Evolutionary conservation across 1,140 invertebrate genomes (phyloP).

Genomic region (Atopsyche davidsoni): DNA sequence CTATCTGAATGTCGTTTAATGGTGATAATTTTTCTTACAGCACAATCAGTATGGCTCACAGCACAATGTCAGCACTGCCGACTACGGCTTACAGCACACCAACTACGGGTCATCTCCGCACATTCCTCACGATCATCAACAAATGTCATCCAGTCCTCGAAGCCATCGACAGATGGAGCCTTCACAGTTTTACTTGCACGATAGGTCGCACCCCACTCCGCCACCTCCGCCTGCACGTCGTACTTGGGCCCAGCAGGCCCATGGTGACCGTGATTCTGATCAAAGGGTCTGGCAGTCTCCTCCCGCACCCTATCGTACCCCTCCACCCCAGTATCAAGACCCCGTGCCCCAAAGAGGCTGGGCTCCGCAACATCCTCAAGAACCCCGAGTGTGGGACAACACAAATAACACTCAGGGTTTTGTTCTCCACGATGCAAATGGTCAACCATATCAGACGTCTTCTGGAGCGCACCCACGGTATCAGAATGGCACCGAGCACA

Average conservation of each 20-base stretch:
- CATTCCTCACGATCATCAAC: conserved; percentile 43
- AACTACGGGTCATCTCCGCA: conserved; percentile 55
- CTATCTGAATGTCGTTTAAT: neutral
- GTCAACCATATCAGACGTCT: conserved; percentile 37
- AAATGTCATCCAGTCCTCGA: conserved; percentile 42
- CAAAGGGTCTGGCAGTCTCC: conserved; percentile 45
- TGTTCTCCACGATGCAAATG: conserved; percentile 35
- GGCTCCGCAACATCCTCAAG: conserved; percentile 35
- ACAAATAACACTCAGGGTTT: conserved; percentile 39
- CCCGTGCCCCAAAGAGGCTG: conserved; percentile 34
- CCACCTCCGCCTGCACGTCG: conserved; percentile 58
- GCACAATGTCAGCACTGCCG: conserved; percentile 47
- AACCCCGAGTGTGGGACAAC: conserved; percentile 15
- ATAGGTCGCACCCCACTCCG: conserved; percentile 37
- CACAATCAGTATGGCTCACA: conserved; percentile 54
- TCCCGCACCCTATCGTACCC: conserved; percentile 18
- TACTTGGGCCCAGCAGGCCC: conserved; percentile 66
- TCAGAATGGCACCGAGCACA: conserved; percentile 41
- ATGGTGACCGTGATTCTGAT: conserved; percentile 41
- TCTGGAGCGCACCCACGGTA: conserved; percentile 38
- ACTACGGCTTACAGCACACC: conserved; percentile 27
- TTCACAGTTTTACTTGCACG: conserved; percentile 70
- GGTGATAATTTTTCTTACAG: conserved; percentile 34
- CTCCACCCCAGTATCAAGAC: conserved; percentile 25
- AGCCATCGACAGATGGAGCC: conserved; percentile 39